These are phyloP conservation scores for Palythoa caribaeorum DNA, from an alignment of 92 coral and sea anemone species.

Conservation along the genomic window DNA sequence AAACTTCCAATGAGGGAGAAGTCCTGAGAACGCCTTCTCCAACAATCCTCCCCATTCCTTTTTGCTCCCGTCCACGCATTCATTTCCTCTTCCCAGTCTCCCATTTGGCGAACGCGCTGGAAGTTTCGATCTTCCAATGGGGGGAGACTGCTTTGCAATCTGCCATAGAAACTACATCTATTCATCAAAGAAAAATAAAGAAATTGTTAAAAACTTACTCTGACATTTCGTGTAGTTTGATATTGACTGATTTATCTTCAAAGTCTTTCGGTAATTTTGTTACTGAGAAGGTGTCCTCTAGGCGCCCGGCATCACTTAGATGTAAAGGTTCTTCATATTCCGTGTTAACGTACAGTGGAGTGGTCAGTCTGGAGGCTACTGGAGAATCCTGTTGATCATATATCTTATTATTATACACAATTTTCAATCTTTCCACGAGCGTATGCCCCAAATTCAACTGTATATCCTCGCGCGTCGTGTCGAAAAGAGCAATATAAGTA, in stretches of 20 bases:
- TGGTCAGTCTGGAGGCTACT: conserved; percentile 1
- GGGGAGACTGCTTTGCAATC: no score
- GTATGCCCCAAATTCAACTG: no score
- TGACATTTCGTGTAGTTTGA: conserved; percentile 85
- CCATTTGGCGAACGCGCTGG: no score
- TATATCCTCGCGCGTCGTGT: no score
- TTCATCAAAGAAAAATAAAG: neutral
- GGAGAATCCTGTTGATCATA: neutral
- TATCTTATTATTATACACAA: no score
- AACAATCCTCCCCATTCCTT: neutral
- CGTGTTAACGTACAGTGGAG: conserved; percentile 30
- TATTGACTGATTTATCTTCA: conserved; percentile 55
- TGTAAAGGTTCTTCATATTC: neutral
- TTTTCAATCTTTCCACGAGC: no score
- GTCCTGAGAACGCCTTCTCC: no score
- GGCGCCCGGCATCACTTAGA: conserved; percentile 3
- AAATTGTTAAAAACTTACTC: conserved; percentile 56
- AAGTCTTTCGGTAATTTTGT: conserved; percentile 31
- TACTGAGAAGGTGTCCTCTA: conserved; percentile 40
- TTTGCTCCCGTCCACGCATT: no score
- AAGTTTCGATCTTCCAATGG: no score
- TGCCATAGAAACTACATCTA: neutral
- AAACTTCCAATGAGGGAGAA: no score
- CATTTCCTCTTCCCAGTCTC: no score
- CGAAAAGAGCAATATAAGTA: no score